A percentile compares a stretch with the other conserved stretches of the same genome.
phyloP scores from a whole-genome alignment of 2,888 invertebrate genomes.

The Anthoptus insignis region DNA sequence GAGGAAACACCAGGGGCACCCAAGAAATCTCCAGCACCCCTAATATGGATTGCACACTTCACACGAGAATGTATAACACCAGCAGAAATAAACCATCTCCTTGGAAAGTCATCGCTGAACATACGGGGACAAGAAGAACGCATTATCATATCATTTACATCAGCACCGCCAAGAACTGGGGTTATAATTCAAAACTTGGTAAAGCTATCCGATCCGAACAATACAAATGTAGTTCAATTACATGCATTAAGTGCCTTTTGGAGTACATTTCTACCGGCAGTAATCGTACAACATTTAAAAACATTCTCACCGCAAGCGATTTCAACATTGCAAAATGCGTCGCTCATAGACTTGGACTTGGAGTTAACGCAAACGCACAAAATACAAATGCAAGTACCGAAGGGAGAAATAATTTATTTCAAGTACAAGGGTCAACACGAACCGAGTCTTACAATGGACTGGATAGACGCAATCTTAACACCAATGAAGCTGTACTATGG shows the following conservation, averaged over 20 bases:
- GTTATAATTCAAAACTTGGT: constrained; percentile 39
- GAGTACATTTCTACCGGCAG: constrained; percentile 7
- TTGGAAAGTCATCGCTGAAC: constrained; percentile 36
- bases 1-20: not conserved
- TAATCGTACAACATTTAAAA: constrained; percentile 36
- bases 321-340: constrained; percentile 28
- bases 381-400: not conserved
- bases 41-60: constrained; percentile 18
- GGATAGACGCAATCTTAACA: not conserved
- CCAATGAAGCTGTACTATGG: not conserved
- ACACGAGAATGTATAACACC: not conserved
- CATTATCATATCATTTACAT: constrained; percentile 34
- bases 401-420: constrained; percentile 28
- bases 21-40: too few relatives aligned
- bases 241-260: constrained; percentile 32
- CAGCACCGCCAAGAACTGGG: constrained; percentile 18
- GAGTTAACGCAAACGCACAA: constrained; percentile 7
- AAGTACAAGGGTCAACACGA: constrained; percentile 24
- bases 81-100: constrained; percentile 27
- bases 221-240: constrained; percentile 39
- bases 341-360: constrained; percentile 35
- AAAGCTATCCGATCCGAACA: constrained; percentile 36
- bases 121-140: too few relatives aligned
- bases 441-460: not conserved
- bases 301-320: constrained; percentile 37